Conservation (phyloP, 2,888 invertebrate genomes). For the Deroplatys truncata region DNA sequence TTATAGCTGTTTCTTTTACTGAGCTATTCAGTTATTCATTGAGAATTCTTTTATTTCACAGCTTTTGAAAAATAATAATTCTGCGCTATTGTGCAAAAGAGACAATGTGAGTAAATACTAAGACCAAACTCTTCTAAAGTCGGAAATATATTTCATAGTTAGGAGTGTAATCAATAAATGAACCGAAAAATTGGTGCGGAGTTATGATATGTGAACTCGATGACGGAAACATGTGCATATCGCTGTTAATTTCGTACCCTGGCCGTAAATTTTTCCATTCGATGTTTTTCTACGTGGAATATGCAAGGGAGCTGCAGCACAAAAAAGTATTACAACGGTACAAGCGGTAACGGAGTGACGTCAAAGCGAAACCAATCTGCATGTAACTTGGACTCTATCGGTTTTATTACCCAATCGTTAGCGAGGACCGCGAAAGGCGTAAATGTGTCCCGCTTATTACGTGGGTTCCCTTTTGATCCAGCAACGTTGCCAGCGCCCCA, state of each 20-base stretch:
- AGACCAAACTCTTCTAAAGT: too few species aligned
- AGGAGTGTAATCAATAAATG: too few species aligned
- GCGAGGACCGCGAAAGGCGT: background rate
- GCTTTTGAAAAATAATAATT: too few species aligned
- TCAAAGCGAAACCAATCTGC: background rate
- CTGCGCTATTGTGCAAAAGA: too few species aligned
- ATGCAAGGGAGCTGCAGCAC: background rate
- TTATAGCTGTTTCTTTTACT: too few species aligned
- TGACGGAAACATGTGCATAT: too few species aligned
- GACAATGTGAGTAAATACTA: too few species aligned
- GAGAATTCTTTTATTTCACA: too few species aligned
- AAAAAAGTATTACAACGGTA: background rate
- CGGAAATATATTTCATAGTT: too few species aligned
- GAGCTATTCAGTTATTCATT: too few species aligned
- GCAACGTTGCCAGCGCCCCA: background rate
- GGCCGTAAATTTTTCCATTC: background rate
- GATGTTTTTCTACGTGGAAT: background rate
- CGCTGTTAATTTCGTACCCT: background rate
- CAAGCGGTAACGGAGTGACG: background rate
- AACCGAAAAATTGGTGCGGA: too few species aligned
- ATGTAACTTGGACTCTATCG: background rate
- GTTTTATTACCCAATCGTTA: background rate
- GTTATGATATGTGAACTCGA: too few species aligned
- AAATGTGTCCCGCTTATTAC: background rate
- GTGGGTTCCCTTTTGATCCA: background rate